Percentiles rank a stretch among this genome's conserved stretches.
Conservation (phyloP, 1,140 invertebrate genomes). For the Phymastichus coffea region DNA sequence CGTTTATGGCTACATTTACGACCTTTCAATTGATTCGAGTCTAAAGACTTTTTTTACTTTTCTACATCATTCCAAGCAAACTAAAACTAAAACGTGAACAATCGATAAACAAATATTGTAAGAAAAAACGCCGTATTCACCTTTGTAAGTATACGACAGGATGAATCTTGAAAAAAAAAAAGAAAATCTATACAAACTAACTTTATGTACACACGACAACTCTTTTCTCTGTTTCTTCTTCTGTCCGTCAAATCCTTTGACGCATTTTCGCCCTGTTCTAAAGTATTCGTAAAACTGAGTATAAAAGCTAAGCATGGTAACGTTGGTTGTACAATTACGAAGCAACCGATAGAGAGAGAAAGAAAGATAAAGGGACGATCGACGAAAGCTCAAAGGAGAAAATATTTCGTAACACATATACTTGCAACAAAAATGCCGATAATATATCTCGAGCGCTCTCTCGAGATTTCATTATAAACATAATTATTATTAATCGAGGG, state of each 20-base stretch:
- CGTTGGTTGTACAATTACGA: slow-evolving; percentile 9
- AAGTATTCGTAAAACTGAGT: background rate
- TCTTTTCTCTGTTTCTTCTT: slow-evolving; percentile 24
- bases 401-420: slow-evolving; percentile 27
- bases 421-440: slow-evolving; percentile 10
- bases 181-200: no score
- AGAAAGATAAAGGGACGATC: slow-evolving; percentile 27
- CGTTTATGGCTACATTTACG: background rate
- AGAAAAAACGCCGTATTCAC: slow-evolving; percentile 15
- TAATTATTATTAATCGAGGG: slow-evolving; percentile 5
- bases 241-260: slow-evolving; percentile 5
- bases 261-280: background rate
- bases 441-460: slow-evolving; percentile 17
- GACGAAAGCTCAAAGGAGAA: slow-evolving; percentile 25
- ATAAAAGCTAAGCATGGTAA: background rate
- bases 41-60: slow-evolving; percentile 31
- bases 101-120: slow-evolving; percentile 24
- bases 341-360: slow-evolving; percentile 14
- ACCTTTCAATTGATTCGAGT: background rate
- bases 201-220: background rate
- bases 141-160: slow-evolving; percentile 31
- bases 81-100: slow-evolving; percentile 27
- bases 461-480: slow-evolving; percentile 16
- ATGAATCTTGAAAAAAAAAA: no score
- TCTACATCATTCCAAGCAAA: slow-evolving; percentile 34